Evolutionary conservation across 2,113 vertebrate genomes (phyloP).

Genomic region (Setophaga petechia): DNA sequence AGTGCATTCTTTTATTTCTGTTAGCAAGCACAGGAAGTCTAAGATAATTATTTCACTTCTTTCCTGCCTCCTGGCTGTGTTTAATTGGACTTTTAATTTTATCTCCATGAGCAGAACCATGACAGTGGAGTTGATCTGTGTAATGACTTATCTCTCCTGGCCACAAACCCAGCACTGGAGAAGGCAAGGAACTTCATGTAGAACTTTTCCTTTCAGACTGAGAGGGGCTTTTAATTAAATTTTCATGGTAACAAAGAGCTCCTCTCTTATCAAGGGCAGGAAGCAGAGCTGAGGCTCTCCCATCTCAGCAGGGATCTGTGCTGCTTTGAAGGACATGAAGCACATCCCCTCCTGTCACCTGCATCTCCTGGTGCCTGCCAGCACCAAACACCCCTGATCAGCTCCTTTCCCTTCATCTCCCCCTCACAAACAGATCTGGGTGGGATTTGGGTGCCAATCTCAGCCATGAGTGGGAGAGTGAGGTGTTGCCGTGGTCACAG

Average conservation of each 20-base stretch:
- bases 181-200: background rate
- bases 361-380: background rate
- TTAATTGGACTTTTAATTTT: constrained; percentile 32
- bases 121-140: background rate
- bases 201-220: background rate
- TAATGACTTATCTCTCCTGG: background rate
- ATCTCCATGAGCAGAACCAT: background rate
- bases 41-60: background rate
- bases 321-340: background rate
- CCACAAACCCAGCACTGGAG: background rate
- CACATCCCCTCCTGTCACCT: background rate
- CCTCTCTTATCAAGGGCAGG: background rate
- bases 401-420: background rate
- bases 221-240: background rate
- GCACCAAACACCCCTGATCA: background rate
- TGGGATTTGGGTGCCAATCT: background rate
- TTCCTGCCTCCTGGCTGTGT: background rate
- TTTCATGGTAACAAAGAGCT: background rate
- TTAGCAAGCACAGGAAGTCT: background rate
- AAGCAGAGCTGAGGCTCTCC: background rate
- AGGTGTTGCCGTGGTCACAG: too few relatives aligned
- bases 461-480: too few relatives aligned
- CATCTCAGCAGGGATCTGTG: background rate
- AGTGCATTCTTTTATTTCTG: background rate
- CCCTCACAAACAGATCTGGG: background rate